phyloP scores from a whole-genome alignment of 2,113 vertebrate genomes.

The Boleophthalmus pectinirostris region DNA sequence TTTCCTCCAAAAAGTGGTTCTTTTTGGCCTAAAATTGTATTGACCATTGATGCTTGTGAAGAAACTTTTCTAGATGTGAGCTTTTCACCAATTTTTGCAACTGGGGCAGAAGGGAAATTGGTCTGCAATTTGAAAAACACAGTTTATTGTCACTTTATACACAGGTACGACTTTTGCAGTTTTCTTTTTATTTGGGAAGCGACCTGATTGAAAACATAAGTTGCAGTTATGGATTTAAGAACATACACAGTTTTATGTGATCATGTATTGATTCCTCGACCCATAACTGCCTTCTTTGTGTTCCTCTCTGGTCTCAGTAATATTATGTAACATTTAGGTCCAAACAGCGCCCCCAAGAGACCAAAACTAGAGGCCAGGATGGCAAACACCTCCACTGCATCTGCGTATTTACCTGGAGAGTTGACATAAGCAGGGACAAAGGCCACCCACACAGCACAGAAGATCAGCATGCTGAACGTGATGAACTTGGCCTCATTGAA shows the following conservation, averaged over 20 bases:
- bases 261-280: slow-evolving; percentile 17
- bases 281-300: slow-evolving; percentile 70
- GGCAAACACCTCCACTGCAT: slow-evolving; percentile 74
- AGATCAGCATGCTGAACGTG: slow-evolving; percentile 78
- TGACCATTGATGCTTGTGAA: too few relatives aligned
- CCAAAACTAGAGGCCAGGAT: slow-evolving; percentile 73
- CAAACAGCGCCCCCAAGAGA: slow-evolving; percentile 67
- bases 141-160: too few relatives aligned
- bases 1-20: too few relatives aligned
- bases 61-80: too few relatives aligned
- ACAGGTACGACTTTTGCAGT: too few relatives aligned
- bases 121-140: too few relatives aligned
- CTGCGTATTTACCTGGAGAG: slow-evolving; percentile 74
- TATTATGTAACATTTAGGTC: slow-evolving; percentile 77
- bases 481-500: slow-evolving; percentile 71
- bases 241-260: not conserved
- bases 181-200: too few relatives aligned
- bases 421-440: slow-evolving; percentile 75
- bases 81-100: too few relatives aligned
- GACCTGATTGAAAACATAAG: too few relatives aligned
- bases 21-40: too few relatives aligned
- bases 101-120: too few relatives aligned
- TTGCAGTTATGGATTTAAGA: too few relatives aligned
- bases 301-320: slow-evolving; percentile 70
- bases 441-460: slow-evolving; percentile 72